Conservation (phyloP, 30 jellyfish, hydroid and myxozoan species). For the Mastigias papua region DNA sequence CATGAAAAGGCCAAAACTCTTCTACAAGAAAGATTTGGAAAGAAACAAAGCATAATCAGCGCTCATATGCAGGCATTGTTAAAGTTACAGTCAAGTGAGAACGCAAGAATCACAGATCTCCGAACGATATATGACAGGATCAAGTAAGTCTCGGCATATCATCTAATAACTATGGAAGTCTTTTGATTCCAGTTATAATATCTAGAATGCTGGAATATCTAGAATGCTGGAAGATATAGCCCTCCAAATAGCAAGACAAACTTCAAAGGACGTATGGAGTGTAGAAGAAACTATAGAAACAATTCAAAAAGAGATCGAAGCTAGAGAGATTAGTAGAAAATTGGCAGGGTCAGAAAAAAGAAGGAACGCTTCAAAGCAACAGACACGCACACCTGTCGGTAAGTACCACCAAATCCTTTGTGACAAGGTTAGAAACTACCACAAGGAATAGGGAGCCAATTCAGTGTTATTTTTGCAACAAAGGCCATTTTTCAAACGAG, state of each 20-base stretch:
- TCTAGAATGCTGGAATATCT: too few species aligned
- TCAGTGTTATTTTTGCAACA: slow-evolving; percentile 23
- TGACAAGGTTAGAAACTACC: neutral
- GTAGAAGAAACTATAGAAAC: slow-evolving; percentile 22
- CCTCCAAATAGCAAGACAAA: neutral
- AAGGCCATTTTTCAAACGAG: slow-evolving; percentile 5
- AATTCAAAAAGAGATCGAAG: slow-evolving; percentile 37
- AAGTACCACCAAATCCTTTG: slow-evolving; percentile 21
- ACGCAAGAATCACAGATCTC: neutral
- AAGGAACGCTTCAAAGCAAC: neutral
- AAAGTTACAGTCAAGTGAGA: neutral
- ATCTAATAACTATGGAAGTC: neutral
- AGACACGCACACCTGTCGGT: neutral
- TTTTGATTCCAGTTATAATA: neutral
- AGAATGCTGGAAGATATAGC: slow-evolving; percentile 22
- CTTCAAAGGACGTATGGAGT: neutral
- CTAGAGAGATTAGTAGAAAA: slow-evolving; percentile 7
- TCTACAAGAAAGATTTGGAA: neutral
- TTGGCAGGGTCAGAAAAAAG: neutral
- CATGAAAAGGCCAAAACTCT: slow-evolving; percentile 7
- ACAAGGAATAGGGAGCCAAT: neutral
- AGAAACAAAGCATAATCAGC: neutral
- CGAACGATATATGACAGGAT: slow-evolving; percentile 42
- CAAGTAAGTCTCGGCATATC: slow-evolving; percentile 5
- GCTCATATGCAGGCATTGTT: neutral